These are phyloP conservation scores for Graphium colonna DNA, from an alignment of 2,888 invertebrate genomes.

Conservation along the genomic window DNA sequence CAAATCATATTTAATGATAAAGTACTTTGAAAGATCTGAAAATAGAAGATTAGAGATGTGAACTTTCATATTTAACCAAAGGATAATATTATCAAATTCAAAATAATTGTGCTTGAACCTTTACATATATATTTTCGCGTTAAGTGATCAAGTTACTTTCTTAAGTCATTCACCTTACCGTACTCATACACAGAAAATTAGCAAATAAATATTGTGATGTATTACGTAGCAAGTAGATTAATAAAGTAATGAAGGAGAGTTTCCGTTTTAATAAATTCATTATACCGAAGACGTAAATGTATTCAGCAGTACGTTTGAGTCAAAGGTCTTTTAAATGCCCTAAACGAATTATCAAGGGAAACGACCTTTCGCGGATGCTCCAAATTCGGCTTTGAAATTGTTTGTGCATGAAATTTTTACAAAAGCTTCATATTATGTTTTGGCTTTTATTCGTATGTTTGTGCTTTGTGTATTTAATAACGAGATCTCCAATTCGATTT, in stretches of 20 bases:
- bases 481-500: no score
- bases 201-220: neutral
- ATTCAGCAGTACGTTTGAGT: neutral
- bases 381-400: neutral
- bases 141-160: no score
- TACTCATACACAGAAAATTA: neutral
- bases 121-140: no score
- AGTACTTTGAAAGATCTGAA: no score
- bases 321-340: constrained; percentile 5
- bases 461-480: no score
- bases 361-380: constrained; percentile 2
- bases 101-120: no score
- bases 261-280: constrained; percentile 3
- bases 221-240: neutral
- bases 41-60: no score
- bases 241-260: neutral
- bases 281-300: neutral
- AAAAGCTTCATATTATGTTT: neutral
- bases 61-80: no score
- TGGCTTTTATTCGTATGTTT: no score
- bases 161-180: neutral
- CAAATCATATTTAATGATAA: no score
- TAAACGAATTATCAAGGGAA: neutral
- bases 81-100: no score
- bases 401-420: neutral